Evolutionary conservation across 2,113 vertebrate species (phyloP), one percentile per base, ranked within the genome.

Genomic region (Campylomormyrus numenius): DNA sequence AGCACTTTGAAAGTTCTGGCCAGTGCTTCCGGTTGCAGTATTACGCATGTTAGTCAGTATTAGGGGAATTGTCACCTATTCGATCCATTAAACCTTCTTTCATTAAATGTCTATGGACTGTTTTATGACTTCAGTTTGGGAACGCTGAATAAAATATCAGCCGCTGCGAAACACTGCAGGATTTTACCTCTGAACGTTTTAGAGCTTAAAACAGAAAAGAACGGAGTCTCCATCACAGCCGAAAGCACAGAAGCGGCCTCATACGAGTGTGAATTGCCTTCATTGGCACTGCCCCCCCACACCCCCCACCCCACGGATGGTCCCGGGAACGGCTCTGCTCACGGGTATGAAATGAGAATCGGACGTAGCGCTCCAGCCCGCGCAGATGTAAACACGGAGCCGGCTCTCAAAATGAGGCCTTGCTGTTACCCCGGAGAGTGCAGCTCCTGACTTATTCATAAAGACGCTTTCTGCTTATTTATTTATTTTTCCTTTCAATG

Each of bases 381-480:
- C 13, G 1, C 48, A 3, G 70, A 31, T 74, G 62, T 39, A 50
- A 77, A 21, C 88, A 39, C 15, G 21, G 46, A 15, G 5, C 46
- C 74, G 85, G 88, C 90, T 74, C 35, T 77, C 56, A 24, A 53
- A 90, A 90, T 62, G 48, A 80, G 58, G 4, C 87, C 87, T 88
- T 5, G 21, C 48, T 21, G 17, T 49, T 62, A 39, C 84, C 46
- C 80, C 83, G 48, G 56, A 56, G 85, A 87, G 77, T 88, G 77
- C 48, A 24, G 15, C 45, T 90, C 45, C 80, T 91, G 89, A 90
- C 90, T 91, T 90, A 91, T 91, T 92, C 89, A 91, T 91, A 62
- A 84, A n/a, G 46, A 50, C 46, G 24, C 70, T 89, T 87, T 10
- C 31, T 50, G 5, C 24, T 80, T 80, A 80, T 80, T 80, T 42